Conservation (phyloP, 2,888 invertebrate genomes). For the Sialis fuliginosa region DNA sequence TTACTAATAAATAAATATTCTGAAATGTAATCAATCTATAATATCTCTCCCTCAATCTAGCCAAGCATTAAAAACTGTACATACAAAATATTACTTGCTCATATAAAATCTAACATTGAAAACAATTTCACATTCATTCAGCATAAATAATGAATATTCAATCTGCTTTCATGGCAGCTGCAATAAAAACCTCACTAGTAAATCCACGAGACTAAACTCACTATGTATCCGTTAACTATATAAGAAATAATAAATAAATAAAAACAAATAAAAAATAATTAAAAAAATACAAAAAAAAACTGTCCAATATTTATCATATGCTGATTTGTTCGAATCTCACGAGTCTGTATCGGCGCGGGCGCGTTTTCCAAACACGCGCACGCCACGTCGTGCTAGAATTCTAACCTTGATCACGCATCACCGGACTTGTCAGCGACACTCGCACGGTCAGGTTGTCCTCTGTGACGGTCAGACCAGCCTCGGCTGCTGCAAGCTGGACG, state of each 20-base stretch:
- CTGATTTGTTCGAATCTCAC: conserved; percentile 7
- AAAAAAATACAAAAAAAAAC: conserved; percentile 1
- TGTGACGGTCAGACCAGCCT: conserved; percentile 71
- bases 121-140: too few species aligned
- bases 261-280: background rate
- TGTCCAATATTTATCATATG: conserved; percentile 9
- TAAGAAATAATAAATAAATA: conserved; percentile 1
- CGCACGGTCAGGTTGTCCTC: conserved; percentile 63
- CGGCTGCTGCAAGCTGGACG: conserved; percentile 66
- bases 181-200: too few species aligned
- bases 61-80: too few species aligned
- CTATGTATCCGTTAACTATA: too few species aligned
- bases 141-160: too few species aligned
- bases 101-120: too few species aligned
- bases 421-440: conserved; percentile 81
- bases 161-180: too few species aligned
- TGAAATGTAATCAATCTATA: too few species aligned
- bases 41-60: too few species aligned
- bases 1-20: too few species aligned
- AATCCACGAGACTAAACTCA: too few species aligned
- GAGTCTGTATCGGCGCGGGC: conserved; percentile 5
- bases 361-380: background rate
- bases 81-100: too few species aligned
- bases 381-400: conserved; percentile 3
- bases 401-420: conserved; percentile 71